Evolutionary conservation across 2,888 invertebrate genomes (phyloP).

Genomic region (Xestia c-nigrum): DNA sequence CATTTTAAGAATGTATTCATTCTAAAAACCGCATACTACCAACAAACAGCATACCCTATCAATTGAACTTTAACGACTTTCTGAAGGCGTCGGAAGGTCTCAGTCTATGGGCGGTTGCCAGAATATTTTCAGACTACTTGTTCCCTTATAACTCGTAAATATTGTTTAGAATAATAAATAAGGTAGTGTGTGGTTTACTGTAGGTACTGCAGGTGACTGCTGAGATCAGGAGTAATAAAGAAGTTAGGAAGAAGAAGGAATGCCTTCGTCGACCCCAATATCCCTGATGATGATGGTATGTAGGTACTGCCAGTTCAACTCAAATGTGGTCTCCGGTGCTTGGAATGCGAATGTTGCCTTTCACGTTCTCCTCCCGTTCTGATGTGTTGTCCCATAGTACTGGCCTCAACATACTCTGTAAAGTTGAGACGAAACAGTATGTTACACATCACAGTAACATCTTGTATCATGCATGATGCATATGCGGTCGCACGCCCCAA

Average conservation of each 20-base stretch:
- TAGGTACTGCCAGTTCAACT: neutral
- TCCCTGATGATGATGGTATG: neutral
- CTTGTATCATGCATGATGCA: conserved; percentile 17
- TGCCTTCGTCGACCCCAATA: neutral
- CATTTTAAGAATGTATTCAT: too few relatives aligned
- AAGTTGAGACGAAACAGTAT: conserved; percentile 11
- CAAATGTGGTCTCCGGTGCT: neutral
- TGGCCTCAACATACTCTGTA: conserved; percentile 12
- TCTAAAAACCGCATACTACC: neutral
- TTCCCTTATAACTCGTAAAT: neutral
- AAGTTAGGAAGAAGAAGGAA: neutral
- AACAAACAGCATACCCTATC: neutral
- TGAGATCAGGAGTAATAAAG: neutral
- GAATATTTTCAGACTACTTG: neutral
- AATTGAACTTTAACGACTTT: neutral
- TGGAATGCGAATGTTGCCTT: neutral
- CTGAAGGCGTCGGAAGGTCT: neutral
- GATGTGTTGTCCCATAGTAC: conserved; percentile 7
- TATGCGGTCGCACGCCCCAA: neutral
- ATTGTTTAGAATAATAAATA: neutral
- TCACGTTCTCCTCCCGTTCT: neutral
- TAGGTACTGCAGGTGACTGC: conserved; percentile 2
- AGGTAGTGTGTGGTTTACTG: neutral
- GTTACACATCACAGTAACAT: conserved; percentile 34
- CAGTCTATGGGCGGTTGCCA: neutral